Percentiles rank a stretch among this genome's conserved stretches.
These are phyloP conservation scores for Drosophila percnosoma DNA, from an alignment of 2,888 invertebrate species.

Conservation along the genomic window DNA sequence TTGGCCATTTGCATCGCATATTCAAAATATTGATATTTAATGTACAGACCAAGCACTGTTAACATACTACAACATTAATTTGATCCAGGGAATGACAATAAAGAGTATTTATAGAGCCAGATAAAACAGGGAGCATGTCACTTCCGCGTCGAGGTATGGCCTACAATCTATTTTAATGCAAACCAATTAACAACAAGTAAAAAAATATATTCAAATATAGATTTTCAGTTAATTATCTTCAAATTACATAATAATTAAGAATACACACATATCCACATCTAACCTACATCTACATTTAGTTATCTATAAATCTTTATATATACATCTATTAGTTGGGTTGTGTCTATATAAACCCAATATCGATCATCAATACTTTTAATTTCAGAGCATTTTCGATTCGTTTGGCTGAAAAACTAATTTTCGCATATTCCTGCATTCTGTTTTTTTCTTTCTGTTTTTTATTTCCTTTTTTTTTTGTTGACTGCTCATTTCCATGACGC, in stretches of 20 bases:
- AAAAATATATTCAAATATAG: neutral
- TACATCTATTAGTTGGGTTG: neutral
- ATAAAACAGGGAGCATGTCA: neutral
- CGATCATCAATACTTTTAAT: neutral
- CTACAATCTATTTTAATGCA: too few species aligned
- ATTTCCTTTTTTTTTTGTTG: conserved; percentile 46
- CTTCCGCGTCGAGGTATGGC: neutral
- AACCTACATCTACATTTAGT: neutral
- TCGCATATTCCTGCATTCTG: conserved; percentile 33
- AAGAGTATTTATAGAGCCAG: neutral
- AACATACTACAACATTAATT: neutral
- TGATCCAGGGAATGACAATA: neutral
- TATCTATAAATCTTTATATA: too few species aligned
- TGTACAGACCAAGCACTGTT: neutral
- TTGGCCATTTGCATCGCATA: neutral
- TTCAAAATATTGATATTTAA: neutral
- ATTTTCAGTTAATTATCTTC: neutral
- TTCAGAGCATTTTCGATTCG: conserved; percentile 49
- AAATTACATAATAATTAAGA: neutral
- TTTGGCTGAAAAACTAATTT: conserved; percentile 38
- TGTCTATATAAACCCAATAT: neutral
- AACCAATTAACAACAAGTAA: neutral
- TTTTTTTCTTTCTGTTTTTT: conserved; percentile 19
- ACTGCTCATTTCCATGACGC: conserved; percentile 80
- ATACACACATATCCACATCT: neutral